Percentiles rank a stretch among this genome's conserved stretches.
These are phyloP conservation scores for Sebastes hopkinsi DNA, from an alignment of 2,797 vertebrate species.

Conservation along the genomic window DNA sequence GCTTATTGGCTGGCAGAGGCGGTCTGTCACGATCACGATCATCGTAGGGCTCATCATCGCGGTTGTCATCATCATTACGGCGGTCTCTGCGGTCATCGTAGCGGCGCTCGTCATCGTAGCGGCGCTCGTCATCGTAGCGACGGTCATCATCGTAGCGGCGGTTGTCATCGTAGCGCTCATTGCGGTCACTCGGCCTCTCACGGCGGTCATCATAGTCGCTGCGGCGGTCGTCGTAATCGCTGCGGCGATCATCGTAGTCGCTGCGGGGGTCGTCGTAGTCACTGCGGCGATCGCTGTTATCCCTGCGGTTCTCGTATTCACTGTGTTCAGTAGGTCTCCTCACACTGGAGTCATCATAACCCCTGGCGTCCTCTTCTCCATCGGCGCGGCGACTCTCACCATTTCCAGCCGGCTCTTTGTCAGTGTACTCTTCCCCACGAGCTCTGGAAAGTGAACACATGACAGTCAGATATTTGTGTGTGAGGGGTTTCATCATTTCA, in stretches of 20 bases:
- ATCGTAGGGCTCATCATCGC: conserved; percentile 49
- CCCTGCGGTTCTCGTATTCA: not conserved
- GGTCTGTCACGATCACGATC: conserved; percentile 53
- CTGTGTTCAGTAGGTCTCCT: not conserved
- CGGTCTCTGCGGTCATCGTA: conserved; percentile 22
- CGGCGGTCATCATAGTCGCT: conserved; percentile 36
- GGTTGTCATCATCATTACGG: conserved; percentile 16
- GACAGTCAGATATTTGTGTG: not conserved
- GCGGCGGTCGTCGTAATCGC: conserved; percentile 27
- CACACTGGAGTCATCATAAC: not conserved
- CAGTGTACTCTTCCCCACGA: conserved; percentile 21
- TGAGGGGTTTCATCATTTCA: not conserved
- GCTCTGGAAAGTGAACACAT: conserved; percentile 45
- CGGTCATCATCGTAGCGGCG: conserved; percentile 24
- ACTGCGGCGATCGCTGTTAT: not conserved
- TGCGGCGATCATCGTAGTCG: conserved; percentile 40
- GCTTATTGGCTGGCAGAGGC: conserved; percentile 61
- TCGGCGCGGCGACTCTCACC: not conserved
- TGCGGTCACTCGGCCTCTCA: conserved; percentile 26
- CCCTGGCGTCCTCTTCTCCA: not conserved
- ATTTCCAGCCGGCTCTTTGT: conserved; percentile 32
- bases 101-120: conserved; percentile 11
- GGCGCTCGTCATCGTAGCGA: conserved; percentile 11
- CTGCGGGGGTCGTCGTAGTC: conserved; percentile 31
- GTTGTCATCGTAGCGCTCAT: conserved; percentile 20